Conservation (phyloP, 2,113 vertebrate genomes). For the Hippocampus barbouri region DNA sequence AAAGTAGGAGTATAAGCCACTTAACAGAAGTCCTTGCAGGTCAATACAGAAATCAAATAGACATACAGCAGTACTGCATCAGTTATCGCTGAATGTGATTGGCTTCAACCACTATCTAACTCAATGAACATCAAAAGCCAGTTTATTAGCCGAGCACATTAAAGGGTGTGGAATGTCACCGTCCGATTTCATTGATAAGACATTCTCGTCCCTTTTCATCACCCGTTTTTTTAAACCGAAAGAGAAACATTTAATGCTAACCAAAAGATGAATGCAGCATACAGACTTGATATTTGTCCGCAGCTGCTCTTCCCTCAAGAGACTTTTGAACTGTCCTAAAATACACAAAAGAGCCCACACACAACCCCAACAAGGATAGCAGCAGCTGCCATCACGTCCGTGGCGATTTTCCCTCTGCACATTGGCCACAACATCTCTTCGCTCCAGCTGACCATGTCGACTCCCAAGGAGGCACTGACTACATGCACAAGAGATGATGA, state of each 20-base stretch:
- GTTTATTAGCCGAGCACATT: constrained; percentile 27
- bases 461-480: constrained; percentile 30
- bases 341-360: constrained; percentile 2
- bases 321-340: constrained; percentile 30
- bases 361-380: constrained; percentile 35
- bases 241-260: neutral
- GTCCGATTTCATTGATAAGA: constrained; percentile 42
- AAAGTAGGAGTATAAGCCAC: constrained; percentile 54
- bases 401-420: constrained; percentile 35
- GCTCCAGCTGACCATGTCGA: constrained; percentile 54
- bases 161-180: constrained; percentile 37
- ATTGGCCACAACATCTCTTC: constrained; percentile 52
- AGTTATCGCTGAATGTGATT: constrained; percentile 43
- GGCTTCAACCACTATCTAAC: constrained; percentile 47
- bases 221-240: constrained; percentile 3
- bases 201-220: neutral
- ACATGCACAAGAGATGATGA: constrained; percentile 21
- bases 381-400: constrained; percentile 64
- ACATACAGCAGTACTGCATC: constrained; percentile 57
- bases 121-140: constrained; percentile 37
- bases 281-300: constrained; percentile 37
- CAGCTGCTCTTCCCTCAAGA: constrained; percentile 48
- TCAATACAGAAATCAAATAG: constrained; percentile 72
- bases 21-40: constrained; percentile 62
- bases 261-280: constrained; percentile 7